Conservation (phyloP, 2,113 vertebrate genomes). For the Halichoeres trimaculatus region DNA sequence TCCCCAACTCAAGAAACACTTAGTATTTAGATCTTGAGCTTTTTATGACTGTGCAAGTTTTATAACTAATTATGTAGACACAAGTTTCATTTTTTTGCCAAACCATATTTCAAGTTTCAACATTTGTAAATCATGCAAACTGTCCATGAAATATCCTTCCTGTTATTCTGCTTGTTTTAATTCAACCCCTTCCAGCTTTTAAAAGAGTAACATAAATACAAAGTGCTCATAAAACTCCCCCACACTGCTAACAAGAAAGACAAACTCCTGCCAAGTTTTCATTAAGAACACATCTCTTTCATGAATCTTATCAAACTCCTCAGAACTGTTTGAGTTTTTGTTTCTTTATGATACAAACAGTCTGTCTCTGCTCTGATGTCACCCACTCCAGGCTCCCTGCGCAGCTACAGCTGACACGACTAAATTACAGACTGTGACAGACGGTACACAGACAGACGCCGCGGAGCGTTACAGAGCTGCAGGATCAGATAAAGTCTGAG, state of each 20-base stretch:
- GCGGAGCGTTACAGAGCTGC: slow-evolving; percentile 47
- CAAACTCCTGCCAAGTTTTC: slow-evolving; percentile 13
- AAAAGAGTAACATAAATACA: neutral
- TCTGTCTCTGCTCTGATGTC: slow-evolving; percentile 52
- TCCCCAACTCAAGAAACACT: no score
- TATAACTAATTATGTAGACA: no score
- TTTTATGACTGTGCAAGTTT: neutral
- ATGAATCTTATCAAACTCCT: neutral
- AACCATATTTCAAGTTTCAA: neutral
- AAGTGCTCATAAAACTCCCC: neutral
- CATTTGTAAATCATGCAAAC: no score
- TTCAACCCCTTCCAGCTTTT: neutral
- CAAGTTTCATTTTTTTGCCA: no score
- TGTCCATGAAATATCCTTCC: slow-evolving; percentile 7
- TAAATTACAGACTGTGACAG: slow-evolving; percentile 65
- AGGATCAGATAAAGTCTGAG: slow-evolving; percentile 52
- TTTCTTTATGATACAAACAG: slow-evolving; percentile 24
- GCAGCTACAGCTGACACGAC: slow-evolving; percentile 40
- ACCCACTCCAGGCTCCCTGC: slow-evolving; percentile 38
- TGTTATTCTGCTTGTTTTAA: neutral
- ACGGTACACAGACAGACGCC: slow-evolving; percentile 53
- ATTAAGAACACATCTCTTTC: slow-evolving; percentile 3
- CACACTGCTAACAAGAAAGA: slow-evolving; percentile 15
- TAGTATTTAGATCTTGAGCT: neutral
- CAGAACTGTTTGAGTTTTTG: slow-evolving; percentile 15